Evolutionary conservation across 2,797 vertebrate species (phyloP), one percentile per base, ranked within the genome.

Genomic region (Rhynchonycteris naso): DNA sequence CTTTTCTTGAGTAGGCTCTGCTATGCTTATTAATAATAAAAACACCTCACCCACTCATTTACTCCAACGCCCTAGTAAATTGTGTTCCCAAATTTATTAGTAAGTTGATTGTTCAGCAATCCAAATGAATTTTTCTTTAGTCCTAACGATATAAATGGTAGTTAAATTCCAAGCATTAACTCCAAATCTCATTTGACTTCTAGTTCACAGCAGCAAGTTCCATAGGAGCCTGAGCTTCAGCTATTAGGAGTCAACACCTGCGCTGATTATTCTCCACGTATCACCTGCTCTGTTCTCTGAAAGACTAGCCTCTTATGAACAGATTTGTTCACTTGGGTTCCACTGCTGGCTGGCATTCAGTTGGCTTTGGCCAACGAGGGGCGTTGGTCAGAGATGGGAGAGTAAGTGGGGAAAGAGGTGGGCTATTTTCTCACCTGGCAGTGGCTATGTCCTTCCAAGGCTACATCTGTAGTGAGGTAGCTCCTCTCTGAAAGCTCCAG

Each of bases 11-110:
- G 56, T 59, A 78, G 81, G 71, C 56, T 68, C 33, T 56, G n/a
- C 54, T 84, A 14, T 92, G 78, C 54, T 94, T 90, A 82, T 90
- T 94, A 80, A 85, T 86, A 93, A 96, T 38, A 92, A 92, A 93
- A 95, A 72, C 52, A 68, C 63, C 59, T 87, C 78, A 38, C 58
- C 66, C 76, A 88, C 88, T 66, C 3, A 0, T 65, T 94, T 75
- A 43, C 43, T 87, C 84, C 18, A 33, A 38, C 1, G 0, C 84
- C 52, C 76, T 54, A 74, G 63, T 47, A 30, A 94, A 87, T 54
- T 91, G 76, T 89, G 68, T 61, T 89, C 52, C 83, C 35, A 28
- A 66, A 43, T 88, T 97, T 80, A 88, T 96, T 94, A 93, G 52
- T 93, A 72, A 95, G 83, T 33, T 90, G 79, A 6, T 65, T 88